Conservation (phyloP, 2,797 vertebrate species). For the Coilia nasus region DNA sequence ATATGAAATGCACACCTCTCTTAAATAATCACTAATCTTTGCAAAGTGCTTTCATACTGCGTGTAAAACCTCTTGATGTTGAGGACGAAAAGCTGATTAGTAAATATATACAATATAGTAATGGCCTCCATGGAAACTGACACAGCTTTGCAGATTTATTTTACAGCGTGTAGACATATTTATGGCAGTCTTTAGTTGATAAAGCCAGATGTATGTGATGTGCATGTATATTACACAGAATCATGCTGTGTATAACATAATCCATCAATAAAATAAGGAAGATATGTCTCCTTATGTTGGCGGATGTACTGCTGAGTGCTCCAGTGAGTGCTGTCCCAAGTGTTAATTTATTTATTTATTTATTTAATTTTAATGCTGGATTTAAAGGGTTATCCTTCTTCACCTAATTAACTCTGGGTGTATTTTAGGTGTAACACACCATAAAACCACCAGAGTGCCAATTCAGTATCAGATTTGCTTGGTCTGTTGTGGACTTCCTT, state of each 20-base stretch:
- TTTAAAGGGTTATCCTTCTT: too few species aligned
- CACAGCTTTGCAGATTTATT: not conserved
- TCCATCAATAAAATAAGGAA: not conserved
- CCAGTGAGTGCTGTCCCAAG: too few species aligned
- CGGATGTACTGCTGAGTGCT: too few species aligned
- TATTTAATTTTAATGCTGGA: too few species aligned
- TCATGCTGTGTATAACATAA: not conserved
- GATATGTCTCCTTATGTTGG: too few species aligned
- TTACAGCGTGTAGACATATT: not conserved
- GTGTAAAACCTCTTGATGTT: slow-evolving; percentile 26
- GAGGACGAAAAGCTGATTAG: slow-evolving; percentile 35
- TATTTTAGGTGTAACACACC: too few species aligned
- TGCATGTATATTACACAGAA: not conserved
- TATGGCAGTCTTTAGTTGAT: not conserved
- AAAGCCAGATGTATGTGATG: not conserved
- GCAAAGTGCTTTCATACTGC: slow-evolving; percentile 23
- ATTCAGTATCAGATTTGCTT: too few species aligned
- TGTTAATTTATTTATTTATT: too few species aligned
- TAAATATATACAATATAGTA: slow-evolving; percentile 19
- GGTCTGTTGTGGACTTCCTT: too few species aligned
- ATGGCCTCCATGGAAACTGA: slow-evolving; percentile 17
- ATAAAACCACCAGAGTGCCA: too few species aligned
- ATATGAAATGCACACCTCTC: slow-evolving; percentile 45
- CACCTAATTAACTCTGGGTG: too few species aligned
- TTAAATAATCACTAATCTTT: slow-evolving; percentile 37